A percentile compares a stretch with the other conserved stretches of the same genome.
Conservation (phyloP, 2,888 invertebrate genomes). For the Isotomurus palustris region DNA sequence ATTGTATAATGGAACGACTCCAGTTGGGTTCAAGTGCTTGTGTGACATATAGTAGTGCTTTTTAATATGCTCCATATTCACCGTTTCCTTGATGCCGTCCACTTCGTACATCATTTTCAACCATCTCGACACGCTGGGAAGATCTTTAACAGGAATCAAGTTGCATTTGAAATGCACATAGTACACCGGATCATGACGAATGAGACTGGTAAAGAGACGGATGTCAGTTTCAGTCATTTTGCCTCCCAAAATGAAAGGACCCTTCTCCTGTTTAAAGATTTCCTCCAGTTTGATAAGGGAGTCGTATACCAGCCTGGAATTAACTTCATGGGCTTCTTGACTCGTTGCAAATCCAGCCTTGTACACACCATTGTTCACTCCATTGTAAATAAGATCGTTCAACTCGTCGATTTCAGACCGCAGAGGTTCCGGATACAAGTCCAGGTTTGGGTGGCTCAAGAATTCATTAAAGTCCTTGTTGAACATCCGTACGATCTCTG, state of each 20-base stretch:
- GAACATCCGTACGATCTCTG: slow-evolving; percentile 39
- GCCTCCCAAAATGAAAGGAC: slow-evolving; percentile 26
- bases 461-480: slow-evolving; percentile 37
- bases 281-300: slow-evolving; percentile 31
- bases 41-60: slow-evolving; percentile 40
- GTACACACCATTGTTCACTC: slow-evolving; percentile 40
- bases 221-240: slow-evolving; percentile 38
- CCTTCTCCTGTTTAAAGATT: slow-evolving; percentile 14
- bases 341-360: slow-evolving; percentile 37
- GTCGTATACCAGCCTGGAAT: slow-evolving; percentile 26
- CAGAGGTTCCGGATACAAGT: slow-evolving; percentile 28
- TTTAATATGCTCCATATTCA: slow-evolving; percentile 42
- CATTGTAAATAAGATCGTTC: slow-evolving; percentile 30
- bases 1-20: slow-evolving; percentile 34
- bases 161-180: slow-evolving; percentile 41
- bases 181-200: slow-evolving; percentile 40
- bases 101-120: slow-evolving; percentile 29
- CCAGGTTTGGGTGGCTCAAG: slow-evolving; percentile 28
- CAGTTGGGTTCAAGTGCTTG: slow-evolving; percentile 32
- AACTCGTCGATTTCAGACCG: slow-evolving; percentile 29
- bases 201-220: slow-evolving; percentile 28
- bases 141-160: slow-evolving; percentile 27
- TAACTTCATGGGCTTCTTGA: slow-evolving; percentile 31
- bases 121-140: slow-evolving; percentile 28
- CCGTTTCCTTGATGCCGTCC: slow-evolving; percentile 25